Percentiles rank a stretch among this genome's conserved stretches.
Conservation (phyloP, 2,113 vertebrate genomes). For the Oreamnos americanus region DNA sequence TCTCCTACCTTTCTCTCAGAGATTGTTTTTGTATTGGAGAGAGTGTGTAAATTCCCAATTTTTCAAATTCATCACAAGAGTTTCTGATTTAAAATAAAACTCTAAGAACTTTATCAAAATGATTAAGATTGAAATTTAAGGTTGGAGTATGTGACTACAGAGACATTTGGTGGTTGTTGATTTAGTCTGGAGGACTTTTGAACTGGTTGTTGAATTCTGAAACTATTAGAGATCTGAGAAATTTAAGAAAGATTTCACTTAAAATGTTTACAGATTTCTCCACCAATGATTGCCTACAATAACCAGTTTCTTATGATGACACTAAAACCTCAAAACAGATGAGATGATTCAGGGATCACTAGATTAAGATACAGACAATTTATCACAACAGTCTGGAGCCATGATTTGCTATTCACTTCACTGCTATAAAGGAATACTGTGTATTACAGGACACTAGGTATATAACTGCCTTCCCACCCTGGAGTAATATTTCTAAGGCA, state of each 20-base stretch:
- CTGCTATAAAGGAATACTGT: background rate
- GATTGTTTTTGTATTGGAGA: background rate
- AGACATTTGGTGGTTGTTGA: background rate
- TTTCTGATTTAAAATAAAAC: background rate
- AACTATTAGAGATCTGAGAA: background rate
- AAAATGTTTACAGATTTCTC: background rate
- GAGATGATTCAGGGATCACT: background rate
- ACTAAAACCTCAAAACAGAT: background rate
- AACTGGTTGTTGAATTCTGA: background rate
- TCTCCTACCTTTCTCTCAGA: background rate
- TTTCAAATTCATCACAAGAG: background rate
- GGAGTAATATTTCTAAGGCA: background rate
- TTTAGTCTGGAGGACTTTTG: background rate
- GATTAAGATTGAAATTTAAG: background rate
- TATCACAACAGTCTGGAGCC: background rate
- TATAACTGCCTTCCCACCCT: rapidly evolving
- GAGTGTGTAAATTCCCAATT: background rate
- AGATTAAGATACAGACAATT: background rate
- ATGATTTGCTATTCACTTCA: background rate
- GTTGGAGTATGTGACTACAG: background rate
- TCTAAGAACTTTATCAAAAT: background rate
- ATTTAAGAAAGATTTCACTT: background rate
- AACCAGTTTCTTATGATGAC: background rate
- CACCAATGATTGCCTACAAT: background rate
- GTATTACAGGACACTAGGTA: background rate